Base-by-base conservation (phyloP, 2,888 invertebrate genomes). In the Bembecia ichneumoniformis region DNA sequence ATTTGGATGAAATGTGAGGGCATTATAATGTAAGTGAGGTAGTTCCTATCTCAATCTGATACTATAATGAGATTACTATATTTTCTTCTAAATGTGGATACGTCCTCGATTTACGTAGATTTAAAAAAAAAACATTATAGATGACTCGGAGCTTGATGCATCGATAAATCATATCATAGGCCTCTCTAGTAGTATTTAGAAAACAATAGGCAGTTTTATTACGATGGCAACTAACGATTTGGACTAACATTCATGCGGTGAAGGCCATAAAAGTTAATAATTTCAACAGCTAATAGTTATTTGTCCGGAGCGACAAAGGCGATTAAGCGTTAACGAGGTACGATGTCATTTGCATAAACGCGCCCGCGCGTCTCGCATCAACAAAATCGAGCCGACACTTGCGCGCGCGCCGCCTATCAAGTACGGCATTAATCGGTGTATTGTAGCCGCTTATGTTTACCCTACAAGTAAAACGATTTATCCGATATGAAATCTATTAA, bases 271-370 rank as follows among this genome's bases (percentile, higher is more conserved):
- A 40, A 74, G 79, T 77, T 80, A 76, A 77, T 79, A 78, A 82
- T 73, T 75, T 77, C 76, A 72, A 75, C 77, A 62, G 70, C 66
- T 74, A 76, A 80, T 71, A 68, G 66, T 61, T 74, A 75, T 81
- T 82, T 82, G 83, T 82, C 79, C 78, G 77, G 62, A 65, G 72
- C 69, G 75, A 74, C 77, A 74, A 73, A 68, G 61, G 51, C 74
- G 73, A 79, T 82, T 77, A 77, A 71, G 66, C 66, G 71, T 61
- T 78, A 77, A 77, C 76, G 68, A 74, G 65, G 58, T 28, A 46
- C 62, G 53, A 54, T 56, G 59, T 62, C 62, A 62, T 62, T 63
- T 53, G 60, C 55, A 72, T 77, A 77, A 72, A 66, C 53, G 54
- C 57, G 53, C 52, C 50, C 49, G 49, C 43, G 48, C 50, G 35